These are phyloP conservation scores for Pyrrhopygopsis socrates DNA, from an alignment of 2,888 invertebrate species.

Conservation along the genomic window DNA sequence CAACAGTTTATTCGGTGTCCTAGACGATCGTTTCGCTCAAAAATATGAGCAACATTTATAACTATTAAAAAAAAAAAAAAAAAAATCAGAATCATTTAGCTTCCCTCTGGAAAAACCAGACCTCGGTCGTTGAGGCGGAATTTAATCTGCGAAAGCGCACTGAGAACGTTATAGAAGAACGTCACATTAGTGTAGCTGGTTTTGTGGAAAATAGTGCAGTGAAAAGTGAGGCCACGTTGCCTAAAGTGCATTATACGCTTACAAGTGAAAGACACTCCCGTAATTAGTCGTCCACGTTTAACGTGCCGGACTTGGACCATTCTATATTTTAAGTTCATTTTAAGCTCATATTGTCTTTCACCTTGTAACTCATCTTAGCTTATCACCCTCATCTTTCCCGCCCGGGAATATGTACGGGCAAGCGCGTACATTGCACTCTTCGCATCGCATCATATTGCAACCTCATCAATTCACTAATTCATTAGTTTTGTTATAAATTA, in stretches of 20 bases:
- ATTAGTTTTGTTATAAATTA: conserved; percentile 76
- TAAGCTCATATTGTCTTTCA: too few species aligned
- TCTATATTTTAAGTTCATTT: not conserved
- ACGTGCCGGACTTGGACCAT: not conserved
- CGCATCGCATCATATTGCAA: conserved; percentile 34
- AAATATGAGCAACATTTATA: conserved; percentile 42
- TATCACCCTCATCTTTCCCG: not conserved
- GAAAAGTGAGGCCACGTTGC: not conserved
- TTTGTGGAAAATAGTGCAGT: conserved; percentile 34
- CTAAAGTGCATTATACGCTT: not conserved
- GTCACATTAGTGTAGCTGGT: conserved; percentile 21
- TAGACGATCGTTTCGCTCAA: conserved; percentile 72
- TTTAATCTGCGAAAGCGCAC: conserved; percentile 68
- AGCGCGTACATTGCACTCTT: not conserved
- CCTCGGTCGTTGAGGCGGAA: conserved; percentile 74
- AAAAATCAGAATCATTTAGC: conserved; percentile 61
- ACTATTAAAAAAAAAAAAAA: not conserved
- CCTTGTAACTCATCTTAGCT: not conserved
- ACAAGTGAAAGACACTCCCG: too few species aligned
- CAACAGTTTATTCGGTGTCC: conserved; percentile 61
- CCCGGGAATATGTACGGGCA: not conserved
- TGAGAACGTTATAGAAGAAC: conserved; percentile 41
- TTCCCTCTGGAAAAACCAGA: conserved; percentile 73
- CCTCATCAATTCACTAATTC: conserved; percentile 58
- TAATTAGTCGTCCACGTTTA: not conserved